Evolutionary conservation across 2,113 vertebrate genomes (phyloP), one percentile per base, ranked within the genome.

Genomic region (Ahaetulla prasina): DNA sequence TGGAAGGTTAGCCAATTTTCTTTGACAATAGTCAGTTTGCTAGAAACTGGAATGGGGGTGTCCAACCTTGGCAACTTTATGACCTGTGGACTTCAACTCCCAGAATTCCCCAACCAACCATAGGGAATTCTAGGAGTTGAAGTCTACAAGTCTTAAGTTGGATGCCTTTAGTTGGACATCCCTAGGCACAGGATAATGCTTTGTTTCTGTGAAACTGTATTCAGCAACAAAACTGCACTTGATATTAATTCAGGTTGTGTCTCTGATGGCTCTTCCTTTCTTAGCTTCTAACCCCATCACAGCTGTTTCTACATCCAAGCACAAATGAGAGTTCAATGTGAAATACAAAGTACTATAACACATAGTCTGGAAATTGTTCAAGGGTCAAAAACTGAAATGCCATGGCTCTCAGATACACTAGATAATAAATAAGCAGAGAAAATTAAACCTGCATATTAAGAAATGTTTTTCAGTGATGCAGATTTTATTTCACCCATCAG

Each of bases 401-500:
- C 57, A 8, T 30, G 49, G 22, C 68, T 88, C 52, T 92, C 55
- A 30, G 39, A 92, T 88, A 55, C 54, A 57, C 12, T 92, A 18
- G 0, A 1, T 84, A 93, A 93, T 1, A 92, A 91, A 92, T 27
- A 90, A 94, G 47, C 80, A 87, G 11, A 88, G 2, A 87, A 53
- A 92, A 60, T 92, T 85, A 85, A 0, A 10, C 3, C 1, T 0
- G 9, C n/a, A 39, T 2, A 30, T 91, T 89, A 89, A 53, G 25
- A 88, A 90, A 54, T 8, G 18, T 45, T 86, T 92, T 45, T 89
- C 25, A 90, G 30, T 14, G 3, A 89, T 3, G 30, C 27, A 49
- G 25, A 30, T 54, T 94, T 90, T 47, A 90, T n/a, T 90, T 94
- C 89, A 23, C n/a, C 47, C 88, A 54, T 86, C 68, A 85, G 87